Evolutionary conservation across 2,113 vertebrate species (phyloP).

Genomic region (Narcine bancroftii): DNA sequence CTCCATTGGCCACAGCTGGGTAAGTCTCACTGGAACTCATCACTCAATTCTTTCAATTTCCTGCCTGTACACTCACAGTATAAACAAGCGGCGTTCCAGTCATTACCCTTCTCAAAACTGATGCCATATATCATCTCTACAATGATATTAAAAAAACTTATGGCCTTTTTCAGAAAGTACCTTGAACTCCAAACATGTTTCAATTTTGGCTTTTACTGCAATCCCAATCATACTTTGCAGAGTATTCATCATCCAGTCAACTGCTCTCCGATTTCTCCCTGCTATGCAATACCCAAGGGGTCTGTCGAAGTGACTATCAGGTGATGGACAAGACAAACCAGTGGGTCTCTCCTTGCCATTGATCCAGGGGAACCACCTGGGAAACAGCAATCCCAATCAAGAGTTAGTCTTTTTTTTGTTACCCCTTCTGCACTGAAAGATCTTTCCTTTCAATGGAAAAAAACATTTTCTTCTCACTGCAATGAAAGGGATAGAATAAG

Average conservation of each 20-base stretch:
- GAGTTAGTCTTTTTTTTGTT: not conserved
- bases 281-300: not conserved
- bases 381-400: too few species aligned
- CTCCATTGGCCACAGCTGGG: constrained; percentile 29
- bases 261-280: not conserved
- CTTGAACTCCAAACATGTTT: not conserved
- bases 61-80: not conserved
- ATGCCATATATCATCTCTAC: not conserved
- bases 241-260: not conserved
- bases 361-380: not conserved
- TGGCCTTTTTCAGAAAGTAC: not conserved
- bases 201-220: not conserved
- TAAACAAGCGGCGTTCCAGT: constrained; percentile 1
- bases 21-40: constrained; percentile 8
- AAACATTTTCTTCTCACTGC: not conserved
- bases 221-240: not conserved
- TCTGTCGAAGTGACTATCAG: not conserved
- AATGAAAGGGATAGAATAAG: too few species aligned
- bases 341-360: not conserved
- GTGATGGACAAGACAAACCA: not conserved
- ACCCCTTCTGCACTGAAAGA: not conserved
- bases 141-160: not conserved
- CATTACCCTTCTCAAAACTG: constrained; percentile 9
- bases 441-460: not conserved
- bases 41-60: constrained; percentile 31